Conservation (phyloP, 2,797 vertebrate species). For the Threskiornis aethiopicus region DNA sequence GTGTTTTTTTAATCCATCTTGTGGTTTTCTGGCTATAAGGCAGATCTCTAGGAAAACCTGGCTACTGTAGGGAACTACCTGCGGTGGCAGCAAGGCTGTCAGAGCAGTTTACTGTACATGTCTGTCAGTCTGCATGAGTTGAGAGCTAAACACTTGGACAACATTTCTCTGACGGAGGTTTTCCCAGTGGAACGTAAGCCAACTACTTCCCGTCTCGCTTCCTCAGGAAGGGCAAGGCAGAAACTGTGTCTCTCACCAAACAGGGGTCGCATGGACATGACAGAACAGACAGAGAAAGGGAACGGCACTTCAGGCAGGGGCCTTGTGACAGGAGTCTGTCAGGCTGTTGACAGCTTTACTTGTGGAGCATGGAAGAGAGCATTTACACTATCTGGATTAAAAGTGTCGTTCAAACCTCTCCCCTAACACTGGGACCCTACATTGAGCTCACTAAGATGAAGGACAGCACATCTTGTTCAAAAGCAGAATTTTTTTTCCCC, state of each 20-base stretch:
- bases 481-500: background rate
- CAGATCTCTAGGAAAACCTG: background rate
- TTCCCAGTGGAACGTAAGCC: accelerated
- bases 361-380: background rate
- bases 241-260: background rate
- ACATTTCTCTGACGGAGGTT: background rate
- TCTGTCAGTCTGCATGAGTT: background rate
- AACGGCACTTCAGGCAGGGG: background rate
- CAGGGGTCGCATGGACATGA: background rate
- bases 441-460: background rate
- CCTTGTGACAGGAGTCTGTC: background rate
- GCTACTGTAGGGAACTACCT: background rate
- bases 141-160: background rate
- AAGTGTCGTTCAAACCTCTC: background rate
- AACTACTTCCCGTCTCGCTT: background rate
- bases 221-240: background rate
- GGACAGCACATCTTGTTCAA: background rate
- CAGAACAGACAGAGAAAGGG: background rate
- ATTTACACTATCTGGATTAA: background rate
- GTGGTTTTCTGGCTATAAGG: background rate
- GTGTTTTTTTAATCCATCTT: accelerated
- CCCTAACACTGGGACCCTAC: background rate
- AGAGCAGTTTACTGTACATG: background rate
- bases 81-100: background rate
- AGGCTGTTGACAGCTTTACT: background rate